Percentiles rank a stretch among this genome's conserved stretches.
Evolutionary conservation across 2,113 vertebrate genomes (phyloP).

Genomic region (Monopterus albus): DNA sequence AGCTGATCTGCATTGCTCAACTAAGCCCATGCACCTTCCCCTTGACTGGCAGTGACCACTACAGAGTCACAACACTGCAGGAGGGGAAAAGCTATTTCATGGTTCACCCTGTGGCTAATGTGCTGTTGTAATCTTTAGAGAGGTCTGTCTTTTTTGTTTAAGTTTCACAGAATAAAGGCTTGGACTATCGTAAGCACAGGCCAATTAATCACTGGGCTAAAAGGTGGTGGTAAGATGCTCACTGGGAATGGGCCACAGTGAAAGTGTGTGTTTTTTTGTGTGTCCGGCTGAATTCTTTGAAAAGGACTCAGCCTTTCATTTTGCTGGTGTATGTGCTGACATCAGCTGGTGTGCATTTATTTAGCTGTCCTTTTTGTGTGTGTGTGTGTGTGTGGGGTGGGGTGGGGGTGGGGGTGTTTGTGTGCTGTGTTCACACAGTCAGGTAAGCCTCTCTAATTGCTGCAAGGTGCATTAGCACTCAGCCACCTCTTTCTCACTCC

Average conservation of each 20-base stretch:
- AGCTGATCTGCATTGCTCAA: slow-evolving; percentile 22
- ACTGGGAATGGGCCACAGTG: slow-evolving; percentile 26
- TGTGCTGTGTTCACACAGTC: slow-evolving; percentile 66
- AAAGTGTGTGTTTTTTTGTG: slow-evolving; percentile 26
- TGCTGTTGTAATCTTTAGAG: slow-evolving; percentile 81
- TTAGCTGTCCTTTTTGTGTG: slow-evolving; percentile 32
- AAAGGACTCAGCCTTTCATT: slow-evolving; percentile 35
- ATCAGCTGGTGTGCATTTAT: slow-evolving; percentile 54
- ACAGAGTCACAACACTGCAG: slow-evolving; percentile 76
- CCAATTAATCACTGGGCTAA: slow-evolving; percentile 81
- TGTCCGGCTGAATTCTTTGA: slow-evolving; percentile 41
- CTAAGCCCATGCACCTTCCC: slow-evolving; percentile 44
- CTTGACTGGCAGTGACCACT: slow-evolving; percentile 63
- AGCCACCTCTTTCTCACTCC: slow-evolving; percentile 61
- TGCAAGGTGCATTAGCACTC: slow-evolving; percentile 82
- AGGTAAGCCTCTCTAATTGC: slow-evolving; percentile 84
- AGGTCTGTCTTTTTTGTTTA: slow-evolving; percentile 80
- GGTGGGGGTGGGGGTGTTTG: slow-evolving; percentile 67
- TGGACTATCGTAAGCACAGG: slow-evolving; percentile 77
- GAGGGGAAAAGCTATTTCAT: slow-evolving; percentile 88
- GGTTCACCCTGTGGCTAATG: slow-evolving; percentile 82
- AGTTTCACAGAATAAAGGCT: slow-evolving; percentile 83
- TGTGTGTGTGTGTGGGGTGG: slow-evolving; percentile 3
- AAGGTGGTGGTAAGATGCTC: slow-evolving; percentile 56
- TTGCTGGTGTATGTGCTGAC: slow-evolving; percentile 28